These are phyloP conservation scores for Riparia riparia DNA, from an alignment of 2,113 vertebrate genomes.

Conservation along the genomic window DNA sequence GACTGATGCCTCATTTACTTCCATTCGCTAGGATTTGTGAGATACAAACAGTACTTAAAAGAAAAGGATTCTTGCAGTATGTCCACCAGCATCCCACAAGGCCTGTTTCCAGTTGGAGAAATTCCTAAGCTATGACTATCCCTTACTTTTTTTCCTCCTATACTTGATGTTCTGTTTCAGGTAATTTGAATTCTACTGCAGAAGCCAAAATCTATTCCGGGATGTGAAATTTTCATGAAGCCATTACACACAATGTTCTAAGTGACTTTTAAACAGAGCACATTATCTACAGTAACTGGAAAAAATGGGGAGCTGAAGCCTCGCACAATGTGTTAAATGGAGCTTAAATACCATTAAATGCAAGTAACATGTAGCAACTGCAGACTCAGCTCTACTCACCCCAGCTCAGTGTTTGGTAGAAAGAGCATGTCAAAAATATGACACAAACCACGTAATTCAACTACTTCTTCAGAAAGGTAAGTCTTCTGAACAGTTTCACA, in stretches of 20 bases:
- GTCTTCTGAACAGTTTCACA: constrained; percentile 30
- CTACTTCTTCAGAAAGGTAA: constrained; percentile 31
- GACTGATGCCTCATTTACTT: not conserved
- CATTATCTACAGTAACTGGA: not conserved
- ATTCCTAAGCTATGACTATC: not conserved
- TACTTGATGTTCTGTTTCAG: not conserved
- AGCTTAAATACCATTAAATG: not conserved
- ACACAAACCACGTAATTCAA: constrained; percentile 29
- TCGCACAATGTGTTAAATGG: not conserved
- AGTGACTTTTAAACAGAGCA: not conserved
- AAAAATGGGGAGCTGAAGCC: not conserved
- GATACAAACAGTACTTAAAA: not conserved
- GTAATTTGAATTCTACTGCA: not conserved
- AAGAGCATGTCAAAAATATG: not conserved
- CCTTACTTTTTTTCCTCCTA: not conserved
- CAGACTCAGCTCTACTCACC: constrained; percentile 52
- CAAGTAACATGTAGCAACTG: not conserved
- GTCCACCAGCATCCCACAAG: not conserved
- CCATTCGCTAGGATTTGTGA: not conserved
- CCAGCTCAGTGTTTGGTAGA: not conserved
- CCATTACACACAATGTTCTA: not conserved
- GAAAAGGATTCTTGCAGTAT: not conserved
- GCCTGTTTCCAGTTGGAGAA: not conserved
- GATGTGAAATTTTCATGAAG: not conserved
- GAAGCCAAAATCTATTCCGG: not conserved